These are phyloP conservation scores for Acrobasis repandana DNA, from an alignment of 2,888 invertebrate genomes.

Conservation along the genomic window DNA sequence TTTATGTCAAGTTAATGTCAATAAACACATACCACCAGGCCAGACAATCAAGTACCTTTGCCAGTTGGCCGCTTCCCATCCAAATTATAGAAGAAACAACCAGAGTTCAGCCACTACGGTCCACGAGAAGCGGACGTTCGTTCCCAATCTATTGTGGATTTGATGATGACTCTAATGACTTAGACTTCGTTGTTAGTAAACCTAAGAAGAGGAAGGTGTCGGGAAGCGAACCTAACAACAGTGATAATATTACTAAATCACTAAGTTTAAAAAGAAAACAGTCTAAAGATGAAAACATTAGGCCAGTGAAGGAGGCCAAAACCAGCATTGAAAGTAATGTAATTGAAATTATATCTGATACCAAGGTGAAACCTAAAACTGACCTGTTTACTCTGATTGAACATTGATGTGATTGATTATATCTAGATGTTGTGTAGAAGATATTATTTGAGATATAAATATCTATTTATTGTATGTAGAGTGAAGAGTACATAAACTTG, in stretches of 20 bases:
- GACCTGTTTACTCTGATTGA: constrained; percentile 53
- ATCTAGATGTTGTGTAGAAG: not conserved
- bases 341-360: constrained; percentile 36
- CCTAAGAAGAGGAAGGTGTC: constrained; percentile 69
- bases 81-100: constrained; percentile 71
- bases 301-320: constrained; percentile 61
- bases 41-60: constrained; percentile 60
- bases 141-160: constrained; percentile 71
- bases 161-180: constrained; percentile 74
- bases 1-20: constrained; percentile 74
- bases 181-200: constrained; percentile 67
- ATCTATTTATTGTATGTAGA: no score
- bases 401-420: constrained; percentile 46
- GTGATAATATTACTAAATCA: constrained; percentile 57
- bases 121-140: constrained; percentile 71
- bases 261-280: constrained; percentile 69
- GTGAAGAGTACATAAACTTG: no score
- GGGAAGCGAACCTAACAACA: constrained; percentile 51
- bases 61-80: constrained; percentile 69
- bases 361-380: constrained; percentile 47
- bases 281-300: constrained; percentile 60
- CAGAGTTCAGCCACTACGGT: constrained; percentile 61
- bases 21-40: constrained; percentile 70
- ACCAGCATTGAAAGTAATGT: constrained; percentile 41
- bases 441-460: not conserved